Conservation (phyloP, 2,113 vertebrate species). For the Microtus pennsylvanicus region DNA sequence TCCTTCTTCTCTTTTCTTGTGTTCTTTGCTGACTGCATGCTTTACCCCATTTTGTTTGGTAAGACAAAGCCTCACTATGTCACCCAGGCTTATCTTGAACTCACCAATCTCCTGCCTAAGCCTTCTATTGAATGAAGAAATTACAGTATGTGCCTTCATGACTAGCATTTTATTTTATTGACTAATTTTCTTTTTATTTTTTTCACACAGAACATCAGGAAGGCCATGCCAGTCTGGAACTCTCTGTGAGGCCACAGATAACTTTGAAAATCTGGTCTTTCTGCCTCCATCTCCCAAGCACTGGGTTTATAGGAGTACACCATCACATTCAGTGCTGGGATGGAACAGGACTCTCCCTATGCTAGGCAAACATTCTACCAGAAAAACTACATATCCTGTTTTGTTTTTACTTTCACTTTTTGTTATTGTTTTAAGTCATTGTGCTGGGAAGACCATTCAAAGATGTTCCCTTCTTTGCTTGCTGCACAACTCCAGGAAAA, state of each 20-base stretch:
- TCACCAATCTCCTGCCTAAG: not conserved
- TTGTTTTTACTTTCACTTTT: not conserved
- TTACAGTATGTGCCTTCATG: too few species aligned
- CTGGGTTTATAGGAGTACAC: not conserved
- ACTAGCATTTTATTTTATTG: not conserved
- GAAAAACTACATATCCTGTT: not conserved
- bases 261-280: not conserved
- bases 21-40: not conserved
- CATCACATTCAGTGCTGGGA: not conserved
- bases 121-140: not conserved
- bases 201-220: not conserved
- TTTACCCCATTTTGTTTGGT: not conserved
- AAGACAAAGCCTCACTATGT: not conserved
- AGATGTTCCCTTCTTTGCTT: not conserved
- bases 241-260: not conserved
- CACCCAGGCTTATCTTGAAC: not conserved
- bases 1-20: not conserved
- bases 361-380: not conserved
- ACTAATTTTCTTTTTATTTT: not conserved
- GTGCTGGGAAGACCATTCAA: not conserved
- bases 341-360: not conserved
- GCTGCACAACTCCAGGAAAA: not conserved
- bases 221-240: not conserved
- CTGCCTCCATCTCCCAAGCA: not conserved
- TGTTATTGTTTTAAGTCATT: not conserved